Evolutionary conservation across 1,140 invertebrate genomes (phyloP).

Genomic region (Bombus picipes): DNA sequence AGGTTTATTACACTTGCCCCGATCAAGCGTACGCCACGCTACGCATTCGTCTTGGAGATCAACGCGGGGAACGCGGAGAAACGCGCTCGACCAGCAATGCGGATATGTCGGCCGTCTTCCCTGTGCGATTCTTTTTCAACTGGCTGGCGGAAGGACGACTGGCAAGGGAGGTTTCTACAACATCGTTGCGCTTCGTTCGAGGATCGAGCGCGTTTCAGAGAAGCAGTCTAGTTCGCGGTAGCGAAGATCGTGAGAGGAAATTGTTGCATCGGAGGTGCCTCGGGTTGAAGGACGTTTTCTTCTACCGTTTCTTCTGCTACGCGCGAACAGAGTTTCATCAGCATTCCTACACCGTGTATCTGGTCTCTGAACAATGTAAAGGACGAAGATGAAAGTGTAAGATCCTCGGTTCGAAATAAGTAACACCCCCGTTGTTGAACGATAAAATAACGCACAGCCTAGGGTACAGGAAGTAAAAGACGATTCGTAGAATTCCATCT

Average conservation of each 20-base stretch:
- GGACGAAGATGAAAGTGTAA: no score
- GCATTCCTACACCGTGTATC: no score
- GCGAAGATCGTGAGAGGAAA: no score
- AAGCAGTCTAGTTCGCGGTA: no score
- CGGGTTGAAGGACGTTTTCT: not conserved
- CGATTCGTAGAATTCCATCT: not conserved
- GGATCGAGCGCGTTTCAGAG: not conserved
- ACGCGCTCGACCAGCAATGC: slow-evolving; percentile 39
- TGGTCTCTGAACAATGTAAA: no score
- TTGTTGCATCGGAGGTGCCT: not conserved
- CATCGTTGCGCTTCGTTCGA: not conserved
- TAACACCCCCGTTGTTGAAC: no score
- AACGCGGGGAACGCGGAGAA: slow-evolving; percentile 22
- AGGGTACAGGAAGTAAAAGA: no score
- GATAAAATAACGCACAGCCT: no score
- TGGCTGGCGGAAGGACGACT: not conserved
- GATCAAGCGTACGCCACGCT: slow-evolving; percentile 71
- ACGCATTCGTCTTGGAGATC: slow-evolving; percentile 56
- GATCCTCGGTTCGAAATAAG: no score
- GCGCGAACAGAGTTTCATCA: no score
- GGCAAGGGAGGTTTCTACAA: slow-evolving; percentile 5
- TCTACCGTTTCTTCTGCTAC: no score
- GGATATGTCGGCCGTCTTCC: slow-evolving; percentile 17
- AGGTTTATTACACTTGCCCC: slow-evolving; percentile 74
- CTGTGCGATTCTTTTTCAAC: not conserved